phyloP scores from a whole-genome alignment of 1,140 invertebrate genomes.

The Danaus plexippus region DNA sequence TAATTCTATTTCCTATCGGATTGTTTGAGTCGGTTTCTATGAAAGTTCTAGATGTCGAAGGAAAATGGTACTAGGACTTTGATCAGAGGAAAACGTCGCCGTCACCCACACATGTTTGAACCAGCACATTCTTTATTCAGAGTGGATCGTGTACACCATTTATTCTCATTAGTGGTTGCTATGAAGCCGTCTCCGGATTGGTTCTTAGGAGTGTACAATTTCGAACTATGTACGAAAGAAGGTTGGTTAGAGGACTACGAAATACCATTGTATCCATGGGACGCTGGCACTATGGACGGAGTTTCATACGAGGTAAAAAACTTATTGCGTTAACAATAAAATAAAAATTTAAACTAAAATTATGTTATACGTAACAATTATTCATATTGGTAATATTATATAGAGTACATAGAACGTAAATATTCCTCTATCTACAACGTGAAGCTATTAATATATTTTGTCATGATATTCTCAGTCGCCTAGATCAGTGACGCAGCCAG shows the following conservation, averaged over 20 bases:
- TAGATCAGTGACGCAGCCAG: conserved; percentile 36
- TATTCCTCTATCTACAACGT: not conserved
- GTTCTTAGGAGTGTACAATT: conserved; percentile 51
- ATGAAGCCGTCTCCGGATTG: conserved; percentile 58
- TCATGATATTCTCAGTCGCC: conserved; percentile 31
- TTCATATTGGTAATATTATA: too few species aligned
- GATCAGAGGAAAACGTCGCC: conserved; percentile 45
- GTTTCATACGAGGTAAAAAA: conserved; percentile 50
- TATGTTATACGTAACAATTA: too few species aligned
- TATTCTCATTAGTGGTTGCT: conserved; percentile 48
- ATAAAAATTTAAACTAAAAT: not conserved
- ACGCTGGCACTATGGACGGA: conserved; percentile 55
- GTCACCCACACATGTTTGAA: conserved; percentile 49
- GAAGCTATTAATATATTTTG: conserved; percentile 1
- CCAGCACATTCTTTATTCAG: conserved; percentile 51
- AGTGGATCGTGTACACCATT: conserved; percentile 46
- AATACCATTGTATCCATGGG: conserved; percentile 55
- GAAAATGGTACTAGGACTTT: conserved; percentile 43
- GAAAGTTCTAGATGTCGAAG: conserved; percentile 38
- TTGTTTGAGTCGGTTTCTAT: not conserved
- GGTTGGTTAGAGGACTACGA: conserved; percentile 40
- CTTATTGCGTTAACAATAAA: not conserved
- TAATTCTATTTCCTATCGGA: too few species aligned
- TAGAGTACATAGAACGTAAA: too few species aligned
- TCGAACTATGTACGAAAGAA: conserved; percentile 46